phyloP scores from a whole-genome alignment of 1,140 invertebrate species.

The Heliconius himera region DNA sequence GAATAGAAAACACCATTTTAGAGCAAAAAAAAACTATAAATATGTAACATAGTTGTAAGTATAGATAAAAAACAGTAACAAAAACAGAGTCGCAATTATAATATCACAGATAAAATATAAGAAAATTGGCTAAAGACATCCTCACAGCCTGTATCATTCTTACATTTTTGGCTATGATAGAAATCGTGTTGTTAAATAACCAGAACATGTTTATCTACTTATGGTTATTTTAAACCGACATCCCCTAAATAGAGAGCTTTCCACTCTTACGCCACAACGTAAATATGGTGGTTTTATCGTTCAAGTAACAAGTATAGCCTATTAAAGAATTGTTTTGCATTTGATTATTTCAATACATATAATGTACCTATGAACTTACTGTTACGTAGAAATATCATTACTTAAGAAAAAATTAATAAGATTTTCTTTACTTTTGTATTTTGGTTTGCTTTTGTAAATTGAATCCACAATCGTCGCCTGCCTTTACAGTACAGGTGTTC shows the following conservation, averaged over 20 bases:
- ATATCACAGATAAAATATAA: too few relatives aligned
- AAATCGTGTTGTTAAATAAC: slow-evolving; percentile 1
- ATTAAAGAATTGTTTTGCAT: not conserved
- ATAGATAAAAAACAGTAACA: too few relatives aligned
- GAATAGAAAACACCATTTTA: too few relatives aligned
- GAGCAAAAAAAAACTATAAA: not conserved
- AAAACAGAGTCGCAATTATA: too few relatives aligned
- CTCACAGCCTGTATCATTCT: not conserved
- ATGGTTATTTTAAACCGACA: not conserved
- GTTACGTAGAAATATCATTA: too few relatives aligned
- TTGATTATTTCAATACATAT: not conserved
- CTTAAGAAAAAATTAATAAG: too few relatives aligned
- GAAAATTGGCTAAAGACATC: not conserved
- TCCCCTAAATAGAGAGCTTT: slow-evolving; percentile 18
- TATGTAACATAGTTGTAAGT: too few relatives aligned
- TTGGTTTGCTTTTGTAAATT: too few relatives aligned
- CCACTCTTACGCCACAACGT: not conserved
- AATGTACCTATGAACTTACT: too few relatives aligned
- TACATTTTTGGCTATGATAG: not conserved
- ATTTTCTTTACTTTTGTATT: too few relatives aligned
- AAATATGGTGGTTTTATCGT: not conserved
- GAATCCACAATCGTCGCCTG: too few relatives aligned
- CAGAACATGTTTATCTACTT: not conserved
- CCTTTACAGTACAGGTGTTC: too few relatives aligned
- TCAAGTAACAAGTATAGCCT: not conserved